A percentile compares a stretch with the other conserved stretches of the same genome.
Conservation (phyloP, 2,888 invertebrate genomes). For the Patella caerulea region DNA sequence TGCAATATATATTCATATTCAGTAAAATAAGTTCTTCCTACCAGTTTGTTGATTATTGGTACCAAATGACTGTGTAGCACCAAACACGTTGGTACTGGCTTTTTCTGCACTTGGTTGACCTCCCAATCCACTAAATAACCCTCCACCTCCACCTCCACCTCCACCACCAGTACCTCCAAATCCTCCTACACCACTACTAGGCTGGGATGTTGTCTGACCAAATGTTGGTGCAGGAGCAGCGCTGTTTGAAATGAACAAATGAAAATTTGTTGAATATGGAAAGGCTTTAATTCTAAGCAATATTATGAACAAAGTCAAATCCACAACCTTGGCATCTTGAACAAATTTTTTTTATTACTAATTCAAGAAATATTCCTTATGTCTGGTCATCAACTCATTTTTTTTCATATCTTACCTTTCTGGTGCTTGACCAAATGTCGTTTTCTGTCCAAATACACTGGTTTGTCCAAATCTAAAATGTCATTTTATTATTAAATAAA, state of each 20-base stretch:
- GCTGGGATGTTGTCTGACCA: constrained; percentile 24
- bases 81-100: constrained; percentile 70
- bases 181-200: constrained; percentile 16
- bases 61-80: constrained; percentile 51
- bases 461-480: constrained; percentile 5
- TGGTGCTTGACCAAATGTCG: constrained; percentile 46
- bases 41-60: constrained; percentile 14
- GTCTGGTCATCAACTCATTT: no score
- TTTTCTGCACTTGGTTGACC: constrained; percentile 70
- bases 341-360: no score
- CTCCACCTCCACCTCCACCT: constrained; percentile 36
- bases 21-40: background rate
- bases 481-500: background rate
- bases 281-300: no score
- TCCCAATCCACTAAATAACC: constrained; percentile 63
- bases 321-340: no score
- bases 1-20: background rate
- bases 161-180: constrained; percentile 32
- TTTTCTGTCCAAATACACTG: constrained; percentile 33
- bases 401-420: constrained; percentile 13
- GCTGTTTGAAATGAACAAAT: no score
- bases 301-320: no score
- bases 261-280: no score
- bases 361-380: no score
- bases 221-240: constrained; percentile 19